Percentiles rank a stretch among this genome's conserved stretches.
phyloP scores from a whole-genome alignment of 2,113 vertebrate species.

The Saccopteryx leptura region DNA sequence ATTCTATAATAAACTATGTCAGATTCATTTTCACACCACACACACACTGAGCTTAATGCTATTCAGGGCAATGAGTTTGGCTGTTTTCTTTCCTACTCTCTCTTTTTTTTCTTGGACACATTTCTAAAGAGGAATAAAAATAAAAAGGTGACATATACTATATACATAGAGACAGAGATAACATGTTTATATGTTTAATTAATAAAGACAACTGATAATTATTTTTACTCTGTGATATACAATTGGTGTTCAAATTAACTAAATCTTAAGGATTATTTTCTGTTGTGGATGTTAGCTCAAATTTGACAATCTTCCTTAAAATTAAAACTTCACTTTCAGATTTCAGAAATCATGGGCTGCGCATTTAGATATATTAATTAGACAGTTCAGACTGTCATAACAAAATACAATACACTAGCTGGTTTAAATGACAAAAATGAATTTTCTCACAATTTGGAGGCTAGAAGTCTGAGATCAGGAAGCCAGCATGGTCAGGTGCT shows the following conservation, averaged over 20 bases:
- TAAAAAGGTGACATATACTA: not conserved
- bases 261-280: not conserved
- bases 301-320: not conserved
- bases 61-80: not conserved
- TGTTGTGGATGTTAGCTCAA: not conserved
- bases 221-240: not conserved
- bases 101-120: not conserved
- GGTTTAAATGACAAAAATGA: not conserved
- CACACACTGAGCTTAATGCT: constrained; percentile 39
- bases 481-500: not conserved
- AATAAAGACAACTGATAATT: not conserved
- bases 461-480: not conserved
- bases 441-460: not conserved
- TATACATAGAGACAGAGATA: not conserved
- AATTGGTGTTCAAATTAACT: not conserved
- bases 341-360: not conserved
- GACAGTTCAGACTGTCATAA: not conserved
- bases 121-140: not conserved
- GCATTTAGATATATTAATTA: not conserved
- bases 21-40: constrained; percentile 72
- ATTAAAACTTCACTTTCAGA: not conserved
- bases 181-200: not conserved
- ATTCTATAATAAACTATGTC: constrained; percentile 70
- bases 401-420: not conserved
- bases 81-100: not conserved